Conservation (phyloP, 2,888 invertebrate genomes). For the Carcina quercana region DNA sequence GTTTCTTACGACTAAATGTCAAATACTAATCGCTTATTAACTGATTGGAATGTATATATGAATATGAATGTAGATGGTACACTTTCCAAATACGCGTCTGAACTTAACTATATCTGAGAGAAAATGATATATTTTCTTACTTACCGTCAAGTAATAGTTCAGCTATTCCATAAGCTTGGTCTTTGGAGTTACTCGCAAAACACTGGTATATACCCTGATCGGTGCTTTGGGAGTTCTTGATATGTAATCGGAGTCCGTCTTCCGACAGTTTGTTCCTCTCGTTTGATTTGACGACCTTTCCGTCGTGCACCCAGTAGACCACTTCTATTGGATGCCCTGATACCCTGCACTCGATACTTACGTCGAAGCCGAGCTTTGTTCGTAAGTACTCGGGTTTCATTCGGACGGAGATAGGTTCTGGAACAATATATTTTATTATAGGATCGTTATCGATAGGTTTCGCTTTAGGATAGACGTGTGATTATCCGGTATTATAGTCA, state of each 20-base stretch:
- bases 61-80: too few species aligned
- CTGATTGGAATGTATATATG: too few species aligned
- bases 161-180: conserved; percentile 88
- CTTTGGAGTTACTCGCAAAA: conserved; percentile 88
- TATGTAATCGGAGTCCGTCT: conserved; percentile 68
- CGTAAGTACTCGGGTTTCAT: conserved; percentile 85
- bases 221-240: conserved; percentile 81
- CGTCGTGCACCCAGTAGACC: conserved; percentile 88
- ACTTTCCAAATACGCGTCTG: too few species aligned
- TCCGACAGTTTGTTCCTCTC: conserved; percentile 73
- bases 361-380: conserved; percentile 88
- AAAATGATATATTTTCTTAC: too few species aligned
- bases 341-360: conserved; percentile 90
- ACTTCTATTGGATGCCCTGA: conserved; percentile 89
- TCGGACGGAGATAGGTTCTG: conserved; percentile 86
- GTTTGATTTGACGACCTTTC: conserved; percentile 74
- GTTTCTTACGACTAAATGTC: too few species aligned
- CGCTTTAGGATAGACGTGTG: too few species aligned
- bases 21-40: too few species aligned
- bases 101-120: too few species aligned
- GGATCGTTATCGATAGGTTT: too few species aligned
- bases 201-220: conserved; percentile 96
- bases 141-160: conserved; percentile 88
- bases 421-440: too few species aligned
- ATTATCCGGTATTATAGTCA: too few species aligned